Evolutionary conservation across 2,113 vertebrate species (phyloP).

Genomic region (Raja brachyura): DNA sequence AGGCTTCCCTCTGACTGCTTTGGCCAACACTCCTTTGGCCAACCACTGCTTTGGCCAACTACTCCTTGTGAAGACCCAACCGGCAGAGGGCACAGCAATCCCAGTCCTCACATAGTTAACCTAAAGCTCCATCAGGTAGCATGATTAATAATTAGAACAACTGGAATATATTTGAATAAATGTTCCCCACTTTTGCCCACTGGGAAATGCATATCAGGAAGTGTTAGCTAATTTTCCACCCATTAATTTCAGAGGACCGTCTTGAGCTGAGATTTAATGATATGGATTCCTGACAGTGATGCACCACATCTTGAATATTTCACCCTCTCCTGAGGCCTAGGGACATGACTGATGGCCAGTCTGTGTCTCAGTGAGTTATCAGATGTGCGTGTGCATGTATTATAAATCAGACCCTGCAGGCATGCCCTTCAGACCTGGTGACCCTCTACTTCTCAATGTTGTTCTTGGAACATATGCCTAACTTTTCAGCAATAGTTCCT

Average conservation of each 20-base stretch:
- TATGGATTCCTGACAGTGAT: background rate
- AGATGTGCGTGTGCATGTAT: background rate
- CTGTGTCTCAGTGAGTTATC: background rate
- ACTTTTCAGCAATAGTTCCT: background rate
- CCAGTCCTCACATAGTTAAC: background rate
- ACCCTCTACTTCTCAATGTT: background rate
- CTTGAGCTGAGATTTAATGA: background rate
- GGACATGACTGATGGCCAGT: background rate
- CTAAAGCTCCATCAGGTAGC: background rate
- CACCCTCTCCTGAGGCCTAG: background rate
- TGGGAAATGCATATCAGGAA: background rate
- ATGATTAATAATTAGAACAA: background rate
- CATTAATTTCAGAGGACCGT: background rate
- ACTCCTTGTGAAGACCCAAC: no score
- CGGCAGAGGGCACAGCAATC: background rate
- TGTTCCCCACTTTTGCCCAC: background rate
- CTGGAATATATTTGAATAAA: background rate
- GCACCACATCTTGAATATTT: background rate
- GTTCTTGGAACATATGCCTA: slow-evolving; percentile 2
- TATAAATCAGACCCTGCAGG: background rate
- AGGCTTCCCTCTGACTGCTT: no score
- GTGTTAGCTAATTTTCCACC: background rate
- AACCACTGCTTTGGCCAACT: no score
- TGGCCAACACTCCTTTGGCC: no score
- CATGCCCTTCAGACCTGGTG: background rate